phyloP scores from a whole-genome alignment of 2,113 vertebrate genomes.

The Serinus canaria region DNA sequence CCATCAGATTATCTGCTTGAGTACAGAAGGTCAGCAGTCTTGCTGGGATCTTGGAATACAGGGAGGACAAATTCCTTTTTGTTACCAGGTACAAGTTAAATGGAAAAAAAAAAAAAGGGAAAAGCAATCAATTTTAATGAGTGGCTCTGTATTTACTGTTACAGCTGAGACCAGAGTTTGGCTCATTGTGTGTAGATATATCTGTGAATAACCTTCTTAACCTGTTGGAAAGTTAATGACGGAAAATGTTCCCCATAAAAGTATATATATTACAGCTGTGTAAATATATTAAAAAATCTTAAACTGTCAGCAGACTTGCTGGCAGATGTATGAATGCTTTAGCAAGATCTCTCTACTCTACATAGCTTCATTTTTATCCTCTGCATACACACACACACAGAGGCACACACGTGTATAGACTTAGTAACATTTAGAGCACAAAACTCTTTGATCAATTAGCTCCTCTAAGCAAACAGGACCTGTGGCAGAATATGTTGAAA shows the following conservation, averaged over 20 bases:
- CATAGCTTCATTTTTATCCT: constrained; percentile 52
- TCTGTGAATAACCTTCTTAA: constrained; percentile 72
- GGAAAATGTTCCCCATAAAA: constrained; percentile 74
- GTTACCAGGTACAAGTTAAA: constrained; percentile 23
- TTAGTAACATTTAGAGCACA: constrained; percentile 1
- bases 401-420: neutral
- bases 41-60: constrained; percentile 23
- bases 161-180: constrained; percentile 12
- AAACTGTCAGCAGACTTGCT: constrained; percentile 61
- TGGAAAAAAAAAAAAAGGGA: neutral
- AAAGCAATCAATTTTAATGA: constrained; percentile 3
- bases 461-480: neutral
- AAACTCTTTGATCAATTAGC: neutral
- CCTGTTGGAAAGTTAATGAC: constrained; percentile 54
- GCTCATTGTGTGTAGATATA: constrained; percentile 55
- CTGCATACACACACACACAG: neutral
- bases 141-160: constrained; percentile 2
- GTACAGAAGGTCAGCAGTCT: constrained; percentile 60
- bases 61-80: constrained; percentile 43
- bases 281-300: constrained; percentile 54
- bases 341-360: constrained; percentile 63
- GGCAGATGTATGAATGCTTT: constrained; percentile 56
- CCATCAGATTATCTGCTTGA: constrained; percentile 19
- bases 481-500: neutral
- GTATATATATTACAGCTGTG: constrained; percentile 62